phyloP scores from a whole-genome alignment of 2,113 vertebrate genomes.

The Coturnix japonica region DNA sequence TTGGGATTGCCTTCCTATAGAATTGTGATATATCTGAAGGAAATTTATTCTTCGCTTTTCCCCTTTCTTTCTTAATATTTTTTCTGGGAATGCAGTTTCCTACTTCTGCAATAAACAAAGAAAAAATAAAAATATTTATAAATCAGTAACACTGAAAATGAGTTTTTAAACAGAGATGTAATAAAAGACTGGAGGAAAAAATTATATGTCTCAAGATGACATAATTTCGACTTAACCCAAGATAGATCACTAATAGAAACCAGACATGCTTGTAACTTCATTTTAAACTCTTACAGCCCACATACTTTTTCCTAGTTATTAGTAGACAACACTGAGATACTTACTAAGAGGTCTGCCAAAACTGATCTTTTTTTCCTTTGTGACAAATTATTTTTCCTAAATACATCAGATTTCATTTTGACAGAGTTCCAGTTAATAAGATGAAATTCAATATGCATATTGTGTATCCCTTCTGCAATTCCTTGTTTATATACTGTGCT shows the following conservation, averaged over 20 bases:
- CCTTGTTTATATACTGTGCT: background rate
- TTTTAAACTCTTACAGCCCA: background rate
- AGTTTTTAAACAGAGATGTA: background rate
- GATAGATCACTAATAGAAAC: background rate
- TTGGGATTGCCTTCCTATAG: background rate
- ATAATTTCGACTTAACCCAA: background rate
- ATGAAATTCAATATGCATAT: background rate
- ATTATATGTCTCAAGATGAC: background rate
- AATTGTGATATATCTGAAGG: background rate
- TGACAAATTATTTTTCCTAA: background rate
- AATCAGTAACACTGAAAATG: background rate
- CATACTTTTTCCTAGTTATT: background rate
- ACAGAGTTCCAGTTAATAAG: background rate
- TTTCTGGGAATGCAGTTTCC: background rate
- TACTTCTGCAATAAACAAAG: background rate
- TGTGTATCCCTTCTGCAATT: background rate
- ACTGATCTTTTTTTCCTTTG: background rate
- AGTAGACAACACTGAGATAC: background rate
- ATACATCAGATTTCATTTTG: background rate
- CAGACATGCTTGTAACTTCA: background rate
- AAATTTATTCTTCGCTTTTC: background rate
- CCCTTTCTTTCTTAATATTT: background rate
- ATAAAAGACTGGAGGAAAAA: background rate
- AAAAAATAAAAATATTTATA: background rate
- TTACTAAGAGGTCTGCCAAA: background rate